A percentile compares a stretch with the other conserved stretches of the same genome.
phyloP scores from a whole-genome alignment of 2,797 vertebrate species.

The Dromococcyx pavoninus region DNA sequence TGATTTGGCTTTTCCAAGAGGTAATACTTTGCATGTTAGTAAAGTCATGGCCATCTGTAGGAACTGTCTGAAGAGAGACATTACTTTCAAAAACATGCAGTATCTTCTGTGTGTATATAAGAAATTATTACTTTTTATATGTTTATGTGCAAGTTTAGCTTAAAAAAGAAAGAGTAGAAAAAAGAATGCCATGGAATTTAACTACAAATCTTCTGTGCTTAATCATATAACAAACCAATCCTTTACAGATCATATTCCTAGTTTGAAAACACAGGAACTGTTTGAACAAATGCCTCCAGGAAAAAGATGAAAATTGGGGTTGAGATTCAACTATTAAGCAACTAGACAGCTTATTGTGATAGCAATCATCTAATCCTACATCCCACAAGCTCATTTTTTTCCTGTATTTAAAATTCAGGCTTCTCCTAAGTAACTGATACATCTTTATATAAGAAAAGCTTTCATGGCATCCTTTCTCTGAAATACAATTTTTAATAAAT shows the following conservation, averaged over 20 bases:
- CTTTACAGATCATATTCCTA: neutral
- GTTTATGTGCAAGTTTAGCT: neutral
- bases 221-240: neutral
- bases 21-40: neutral
- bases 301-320: neutral
- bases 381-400: neutral
- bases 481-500: neutral
- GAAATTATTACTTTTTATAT: neutral
- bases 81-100: neutral
- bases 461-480: neutral
- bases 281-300: neutral
- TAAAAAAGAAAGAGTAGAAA: neutral
- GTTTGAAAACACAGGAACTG: neutral
- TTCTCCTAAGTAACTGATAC: neutral
- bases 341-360: neutral
- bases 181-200: neutral
- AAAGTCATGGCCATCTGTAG: neutral
- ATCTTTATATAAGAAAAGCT: neutral
- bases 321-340: neutral
- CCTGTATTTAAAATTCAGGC: neutral
- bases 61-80: neutral
- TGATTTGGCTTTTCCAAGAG: neutral
- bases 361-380: neutral
- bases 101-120: neutral
- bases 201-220: neutral